phyloP scores from a whole-genome alignment of 2,113 vertebrate genomes.

The Epinephelus lanceolatus region DNA sequence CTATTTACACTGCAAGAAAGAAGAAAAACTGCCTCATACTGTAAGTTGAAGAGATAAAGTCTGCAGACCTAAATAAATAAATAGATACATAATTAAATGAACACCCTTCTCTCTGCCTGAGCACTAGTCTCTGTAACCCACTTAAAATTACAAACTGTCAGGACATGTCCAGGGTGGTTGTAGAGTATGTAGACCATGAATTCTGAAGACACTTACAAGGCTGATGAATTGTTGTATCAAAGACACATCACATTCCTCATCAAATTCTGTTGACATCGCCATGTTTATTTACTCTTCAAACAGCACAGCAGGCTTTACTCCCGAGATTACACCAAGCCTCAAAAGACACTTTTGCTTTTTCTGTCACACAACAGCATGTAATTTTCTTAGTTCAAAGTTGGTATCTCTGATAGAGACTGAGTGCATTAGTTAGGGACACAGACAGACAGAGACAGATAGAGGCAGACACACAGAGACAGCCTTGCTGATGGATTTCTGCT shows the following conservation, averaged over 20 bases:
- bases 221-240: conserved; percentile 59
- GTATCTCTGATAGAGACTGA: conserved; percentile 42
- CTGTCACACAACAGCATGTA: conserved; percentile 37
- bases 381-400: conserved; percentile 48
- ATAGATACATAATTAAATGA: conserved; percentile 47
- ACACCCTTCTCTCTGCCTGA: conserved; percentile 9
- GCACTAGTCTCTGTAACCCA: conserved; percentile 40
- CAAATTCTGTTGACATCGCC: conserved; percentile 42
- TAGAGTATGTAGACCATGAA: conserved; percentile 60
- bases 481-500: conserved; percentile 45
- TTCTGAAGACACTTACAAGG: conserved; percentile 62
- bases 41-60: conserved; percentile 18
- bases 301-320: conserved; percentile 20
- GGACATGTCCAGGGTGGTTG: conserved; percentile 58
- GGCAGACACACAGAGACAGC: conserved; percentile 19
- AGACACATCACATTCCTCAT: conserved; percentile 53
- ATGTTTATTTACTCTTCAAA: conserved; percentile 72
- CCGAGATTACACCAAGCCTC: conserved; percentile 42
- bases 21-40: conserved; percentile 7
- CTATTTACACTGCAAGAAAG: conserved; percentile 22
- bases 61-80: conserved; percentile 39
- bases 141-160: conserved; percentile 69
- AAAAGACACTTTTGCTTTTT: conserved; percentile 48
- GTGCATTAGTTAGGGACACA: conserved; percentile 29
- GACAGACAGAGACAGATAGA: conserved; percentile 29